These are phyloP conservation scores for Hydrotaea cyrtoneurina DNA, from an alignment of 2,888 invertebrate species.

Conservation along the genomic window DNA sequence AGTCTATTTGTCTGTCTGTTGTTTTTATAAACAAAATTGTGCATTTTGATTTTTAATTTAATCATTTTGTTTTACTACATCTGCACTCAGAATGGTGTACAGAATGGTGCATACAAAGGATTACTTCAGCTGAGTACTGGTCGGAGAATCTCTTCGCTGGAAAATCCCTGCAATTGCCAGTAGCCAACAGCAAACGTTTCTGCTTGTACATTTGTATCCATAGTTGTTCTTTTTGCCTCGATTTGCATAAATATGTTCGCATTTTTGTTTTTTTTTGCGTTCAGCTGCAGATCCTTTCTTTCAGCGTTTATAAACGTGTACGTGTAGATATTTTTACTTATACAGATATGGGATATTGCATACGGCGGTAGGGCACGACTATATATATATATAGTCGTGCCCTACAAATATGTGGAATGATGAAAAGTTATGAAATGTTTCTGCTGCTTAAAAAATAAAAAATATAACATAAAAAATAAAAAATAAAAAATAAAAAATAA, in stretches of 20 bases:
- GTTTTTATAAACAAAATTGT: constrained; percentile 11
- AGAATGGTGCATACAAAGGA: neutral
- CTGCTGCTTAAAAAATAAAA: no score
- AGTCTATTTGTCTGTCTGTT: no score
- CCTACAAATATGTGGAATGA: no score
- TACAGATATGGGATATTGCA: neutral
- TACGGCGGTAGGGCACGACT: no score
- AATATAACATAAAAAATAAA: no score
- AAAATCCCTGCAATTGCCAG: neutral
- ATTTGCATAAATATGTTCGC: constrained; percentile 64
- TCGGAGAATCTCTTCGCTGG: neutral
- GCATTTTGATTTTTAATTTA: constrained; percentile 33
- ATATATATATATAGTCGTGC: no score
- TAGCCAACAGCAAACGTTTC: neutral
- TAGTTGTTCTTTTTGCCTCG: constrained; percentile 46
- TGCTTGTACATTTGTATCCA: neutral
- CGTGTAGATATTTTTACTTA: no score
- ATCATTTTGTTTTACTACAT: constrained; percentile 14
- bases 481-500: no score
- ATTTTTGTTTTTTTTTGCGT: constrained; percentile 43
- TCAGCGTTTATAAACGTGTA: neutral
- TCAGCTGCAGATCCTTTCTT: neutral
- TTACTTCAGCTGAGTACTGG: neutral
- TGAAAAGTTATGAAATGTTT: no score
- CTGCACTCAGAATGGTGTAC: neutral